Evolutionary conservation across 2,797 vertebrate genomes (phyloP).

Genomic region (Anabas testudineus): DNA sequence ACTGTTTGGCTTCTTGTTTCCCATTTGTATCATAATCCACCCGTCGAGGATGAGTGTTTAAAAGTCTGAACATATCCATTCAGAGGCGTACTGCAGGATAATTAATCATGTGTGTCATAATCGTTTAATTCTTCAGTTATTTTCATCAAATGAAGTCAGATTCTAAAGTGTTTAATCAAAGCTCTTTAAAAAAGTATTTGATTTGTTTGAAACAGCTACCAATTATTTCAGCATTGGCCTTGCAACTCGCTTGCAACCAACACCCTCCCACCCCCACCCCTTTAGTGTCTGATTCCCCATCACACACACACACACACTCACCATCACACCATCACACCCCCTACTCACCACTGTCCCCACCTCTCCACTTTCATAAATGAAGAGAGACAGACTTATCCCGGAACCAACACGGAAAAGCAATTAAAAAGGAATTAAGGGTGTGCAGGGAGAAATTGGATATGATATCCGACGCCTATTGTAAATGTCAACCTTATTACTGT

Average conservation of each 20-base stretch:
- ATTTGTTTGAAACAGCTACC: slow-evolving; percentile 64
- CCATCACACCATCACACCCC: slow-evolving; percentile 29
- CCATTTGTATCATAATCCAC: slow-evolving; percentile 33
- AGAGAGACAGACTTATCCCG: slow-evolving; percentile 82
- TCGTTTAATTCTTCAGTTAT: slow-evolving; percentile 58
- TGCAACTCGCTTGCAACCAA: slow-evolving; percentile 35
- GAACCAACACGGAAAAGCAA: slow-evolving; percentile 80
- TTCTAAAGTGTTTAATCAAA: slow-evolving; percentile 66
- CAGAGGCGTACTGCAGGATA: slow-evolving; percentile 24
- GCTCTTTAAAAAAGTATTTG: slow-evolving; percentile 58
- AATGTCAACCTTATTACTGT: slow-evolving; percentile 84
- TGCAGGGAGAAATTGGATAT: slow-evolving; percentile 83
- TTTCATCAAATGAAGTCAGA: slow-evolving; percentile 60
- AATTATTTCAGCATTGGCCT: slow-evolving; percentile 62
- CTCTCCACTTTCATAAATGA: slow-evolving; percentile 78
- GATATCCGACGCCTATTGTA: slow-evolving; percentile 81
- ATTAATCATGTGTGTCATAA: slow-evolving; percentile 63
- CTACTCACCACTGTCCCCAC: slow-evolving; percentile 62
- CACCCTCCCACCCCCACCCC: slow-evolving; percentile 2
- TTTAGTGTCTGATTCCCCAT: slow-evolving; percentile 30
- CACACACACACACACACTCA: slow-evolving; percentile 27
- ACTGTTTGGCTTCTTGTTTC: slow-evolving; percentile 35
- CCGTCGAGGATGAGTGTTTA: slow-evolving; percentile 28
- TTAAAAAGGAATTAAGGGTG: slow-evolving; percentile 85
- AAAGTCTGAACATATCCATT: slow-evolving; percentile 35